A percentile compares a stretch with the other conserved stretches of the same genome.
Conservation (phyloP, 2,113 vertebrate genomes). For the Poeciliopsis turrubarensis region DNA sequence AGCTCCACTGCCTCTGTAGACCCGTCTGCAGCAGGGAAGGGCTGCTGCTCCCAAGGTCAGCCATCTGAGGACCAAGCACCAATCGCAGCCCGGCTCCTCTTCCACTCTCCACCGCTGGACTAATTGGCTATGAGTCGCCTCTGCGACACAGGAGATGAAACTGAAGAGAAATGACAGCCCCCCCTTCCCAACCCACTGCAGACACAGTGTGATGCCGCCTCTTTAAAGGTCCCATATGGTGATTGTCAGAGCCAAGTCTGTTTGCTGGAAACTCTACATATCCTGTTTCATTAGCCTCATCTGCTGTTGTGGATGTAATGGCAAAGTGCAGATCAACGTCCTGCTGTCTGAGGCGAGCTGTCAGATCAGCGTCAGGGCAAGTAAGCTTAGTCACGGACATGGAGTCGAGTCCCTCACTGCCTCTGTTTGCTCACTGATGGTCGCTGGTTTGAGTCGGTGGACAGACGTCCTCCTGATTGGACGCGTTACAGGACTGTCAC, state of each 20-base stretch:
- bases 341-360: conserved; percentile 34
- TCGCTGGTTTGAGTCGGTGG: conserved; percentile 20
- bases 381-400: conserved; percentile 56
- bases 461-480: too few relatives aligned
- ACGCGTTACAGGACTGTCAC: too few relatives aligned
- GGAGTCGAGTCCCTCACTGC: conserved; percentile 24
- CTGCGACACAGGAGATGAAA: conserved; percentile 49
- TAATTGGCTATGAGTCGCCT: conserved; percentile 62
- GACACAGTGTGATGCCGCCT: conserved; percentile 38
- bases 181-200: conserved; percentile 27
- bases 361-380: conserved; percentile 54
- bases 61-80: conserved; percentile 41
- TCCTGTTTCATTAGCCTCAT: too few relatives aligned
- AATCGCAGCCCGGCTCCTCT: conserved; percentile 29
- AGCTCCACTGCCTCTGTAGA: conserved; percentile 50
- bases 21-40: conserved; percentile 47
- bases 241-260: conserved; percentile 17
- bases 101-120: conserved; percentile 7
- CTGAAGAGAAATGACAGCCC: conserved; percentile 55
- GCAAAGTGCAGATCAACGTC: neutral
- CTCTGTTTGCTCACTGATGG: conserved; percentile 47
- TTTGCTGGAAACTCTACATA: conserved; percentile 36
- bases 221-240: conserved; percentile 65
- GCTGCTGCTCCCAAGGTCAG: conserved; percentile 58
- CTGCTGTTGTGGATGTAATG: conserved; percentile 5